Evolutionary conservation across 2,797 vertebrate species (phyloP).

Genomic region (Perodicticus potto): DNA sequence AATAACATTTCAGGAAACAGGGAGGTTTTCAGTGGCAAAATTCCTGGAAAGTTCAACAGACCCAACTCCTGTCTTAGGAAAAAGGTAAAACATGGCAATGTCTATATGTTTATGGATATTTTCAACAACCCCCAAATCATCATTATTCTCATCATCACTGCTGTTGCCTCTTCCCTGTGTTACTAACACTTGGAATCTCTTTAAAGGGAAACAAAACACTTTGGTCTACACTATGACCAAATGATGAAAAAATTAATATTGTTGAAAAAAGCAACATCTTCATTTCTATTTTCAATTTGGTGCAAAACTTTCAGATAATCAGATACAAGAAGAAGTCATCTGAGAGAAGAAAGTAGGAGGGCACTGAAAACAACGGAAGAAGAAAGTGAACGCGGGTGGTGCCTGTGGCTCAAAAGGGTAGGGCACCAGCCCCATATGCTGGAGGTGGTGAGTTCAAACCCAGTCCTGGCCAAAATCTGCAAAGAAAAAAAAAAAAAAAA

Average conservation of each 20-base stretch:
- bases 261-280: constrained; percentile 7
- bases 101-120: background rate
- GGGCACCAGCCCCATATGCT: too few species aligned
- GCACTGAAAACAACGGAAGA: background rate
- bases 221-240: background rate
- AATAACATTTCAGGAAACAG: constrained; percentile 30
- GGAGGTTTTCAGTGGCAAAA: background rate
- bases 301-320: background rate
- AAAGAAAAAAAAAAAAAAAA: too few species aligned
- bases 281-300: background rate
- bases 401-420: too few species aligned
- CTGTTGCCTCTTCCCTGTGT: background rate
- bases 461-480: too few species aligned
- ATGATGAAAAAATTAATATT: background rate
- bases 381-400: background rate
- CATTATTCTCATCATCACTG: background rate
- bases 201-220: background rate
- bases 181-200: background rate
- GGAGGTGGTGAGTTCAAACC: too few species aligned
- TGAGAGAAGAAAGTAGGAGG: background rate
- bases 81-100: background rate
- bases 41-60: background rate
- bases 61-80: background rate
- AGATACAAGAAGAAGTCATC: background rate
- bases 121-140: background rate